Conservation (phyloP, 2,113 vertebrate genomes). For the Perognathus longimembris region DNA sequence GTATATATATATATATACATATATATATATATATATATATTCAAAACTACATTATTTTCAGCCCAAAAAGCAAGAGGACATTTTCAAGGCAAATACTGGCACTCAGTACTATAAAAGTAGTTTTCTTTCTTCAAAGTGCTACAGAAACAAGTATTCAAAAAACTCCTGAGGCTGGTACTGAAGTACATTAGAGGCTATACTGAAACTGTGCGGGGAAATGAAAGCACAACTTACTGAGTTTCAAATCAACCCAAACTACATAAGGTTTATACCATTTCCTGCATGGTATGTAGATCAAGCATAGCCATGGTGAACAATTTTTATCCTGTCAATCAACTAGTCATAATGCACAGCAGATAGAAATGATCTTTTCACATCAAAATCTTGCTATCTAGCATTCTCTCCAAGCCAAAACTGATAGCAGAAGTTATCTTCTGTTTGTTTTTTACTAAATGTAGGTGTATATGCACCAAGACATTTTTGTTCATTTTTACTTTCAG, state of each 20-base stretch:
- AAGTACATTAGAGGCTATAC: neutral
- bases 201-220: neutral
- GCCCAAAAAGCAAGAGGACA: constrained; percentile 7
- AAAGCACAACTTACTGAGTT: neutral
- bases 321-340: neutral
- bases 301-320: too few relatives aligned
- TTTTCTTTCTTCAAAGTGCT: constrained; percentile 71
- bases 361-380: constrained; percentile 10
- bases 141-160: constrained; percentile 48
- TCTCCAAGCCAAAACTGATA: constrained; percentile 36
- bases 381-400: neutral
- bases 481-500: constrained; percentile 3
- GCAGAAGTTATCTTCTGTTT: neutral
- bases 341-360: neutral
- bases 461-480: neutral
- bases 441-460: neutral
- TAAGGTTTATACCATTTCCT: neutral
- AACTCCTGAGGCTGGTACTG: constrained; percentile 1
- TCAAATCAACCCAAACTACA: neutral
- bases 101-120: constrained; percentile 41
- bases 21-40: constrained; percentile 61
- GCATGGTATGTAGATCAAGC: too few relatives aligned
- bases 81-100: constrained; percentile 56
- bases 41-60: constrained; percentile 54
- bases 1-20: too few relatives aligned